These are phyloP conservation scores for Psittacula derbiana DNA, from an alignment of 2,797 vertebrate species.

Conservation along the genomic window DNA sequence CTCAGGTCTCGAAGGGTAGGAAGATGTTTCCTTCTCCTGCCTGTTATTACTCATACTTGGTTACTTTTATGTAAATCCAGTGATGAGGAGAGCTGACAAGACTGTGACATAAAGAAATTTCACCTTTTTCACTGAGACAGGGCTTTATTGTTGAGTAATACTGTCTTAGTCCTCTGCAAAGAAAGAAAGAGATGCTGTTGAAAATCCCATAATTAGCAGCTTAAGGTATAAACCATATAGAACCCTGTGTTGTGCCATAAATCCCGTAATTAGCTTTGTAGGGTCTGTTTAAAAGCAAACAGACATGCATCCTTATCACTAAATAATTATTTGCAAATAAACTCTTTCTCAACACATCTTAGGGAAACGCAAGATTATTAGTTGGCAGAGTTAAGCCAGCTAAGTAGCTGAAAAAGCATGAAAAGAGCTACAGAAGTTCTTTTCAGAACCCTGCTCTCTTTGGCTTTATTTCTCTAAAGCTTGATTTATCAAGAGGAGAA, in stretches of 20 bases:
- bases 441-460: constrained; percentile 58
- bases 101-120: constrained; percentile 26
- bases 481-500: constrained; percentile 67
- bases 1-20: neutral
- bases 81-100: constrained; percentile 37
- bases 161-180: neutral
- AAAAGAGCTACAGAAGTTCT: constrained; percentile 62
- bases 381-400: constrained; percentile 30
- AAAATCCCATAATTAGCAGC: constrained; percentile 17
- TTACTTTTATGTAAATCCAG: constrained; percentile 62
- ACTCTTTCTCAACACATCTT: constrained; percentile 48
- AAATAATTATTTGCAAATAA: constrained; percentile 46
- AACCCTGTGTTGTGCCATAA: neutral
- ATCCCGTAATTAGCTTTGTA: constrained; percentile 14
- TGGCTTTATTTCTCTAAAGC: constrained; percentile 59
- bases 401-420: constrained; percentile 48
- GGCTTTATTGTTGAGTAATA: constrained; percentile 11
- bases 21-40: constrained; percentile 4
- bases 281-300: constrained; percentile 43
- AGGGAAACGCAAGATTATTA: constrained; percentile 47
- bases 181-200: constrained; percentile 26
- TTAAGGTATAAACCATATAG: constrained; percentile 30
- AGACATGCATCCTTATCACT: constrained; percentile 19
- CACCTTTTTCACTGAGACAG: constrained; percentile 30
- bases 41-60: constrained; percentile 34